Percentiles rank a stretch among this genome's conserved stretches.
Evolutionary conservation across 30 jellyfish, hydroid and myxozoan genomes (phyloP).

Genomic region (Chrysaora quinquecirrha): DNA sequence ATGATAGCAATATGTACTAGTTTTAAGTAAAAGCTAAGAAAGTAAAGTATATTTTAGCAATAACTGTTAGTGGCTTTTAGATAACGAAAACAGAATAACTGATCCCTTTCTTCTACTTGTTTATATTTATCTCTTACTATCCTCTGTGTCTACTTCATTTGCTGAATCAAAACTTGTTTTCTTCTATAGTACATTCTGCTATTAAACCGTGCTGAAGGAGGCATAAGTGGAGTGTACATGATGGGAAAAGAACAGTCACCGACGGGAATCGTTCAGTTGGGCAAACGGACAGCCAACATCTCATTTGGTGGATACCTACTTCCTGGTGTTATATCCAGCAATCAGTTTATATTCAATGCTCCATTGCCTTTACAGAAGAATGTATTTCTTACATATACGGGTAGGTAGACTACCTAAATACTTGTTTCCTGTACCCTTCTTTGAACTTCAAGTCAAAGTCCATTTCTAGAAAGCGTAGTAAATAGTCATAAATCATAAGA

Average conservation of each 20-base stretch:
- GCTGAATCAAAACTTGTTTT: no score
- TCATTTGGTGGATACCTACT: constrained; percentile 43
- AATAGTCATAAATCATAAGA: no score
- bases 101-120: no score
- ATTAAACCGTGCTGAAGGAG: constrained; percentile 30
- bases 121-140: no score
- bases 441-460: no score
- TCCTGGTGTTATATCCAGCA: constrained; percentile 34
- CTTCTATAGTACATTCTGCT: constrained; percentile 26
- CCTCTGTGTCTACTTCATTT: no score
- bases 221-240: constrained; percentile 35
- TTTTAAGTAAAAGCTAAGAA: no score
- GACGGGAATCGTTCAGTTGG: constrained; percentile 54
- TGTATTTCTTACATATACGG: constrained; percentile 29
- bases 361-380: constrained; percentile 32
- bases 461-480: no score
- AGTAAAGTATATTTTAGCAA: no score
- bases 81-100: no score
- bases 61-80: no score
- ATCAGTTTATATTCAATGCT: constrained; percentile 36
- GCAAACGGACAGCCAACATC: constrained; percentile 37
- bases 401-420: neutral
- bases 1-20: no score
- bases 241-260: constrained; percentile 48
- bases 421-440: neutral